Base-by-base conservation (phyloP, 2,113 vertebrate genomes). In the Macrotus californicus region DNA sequence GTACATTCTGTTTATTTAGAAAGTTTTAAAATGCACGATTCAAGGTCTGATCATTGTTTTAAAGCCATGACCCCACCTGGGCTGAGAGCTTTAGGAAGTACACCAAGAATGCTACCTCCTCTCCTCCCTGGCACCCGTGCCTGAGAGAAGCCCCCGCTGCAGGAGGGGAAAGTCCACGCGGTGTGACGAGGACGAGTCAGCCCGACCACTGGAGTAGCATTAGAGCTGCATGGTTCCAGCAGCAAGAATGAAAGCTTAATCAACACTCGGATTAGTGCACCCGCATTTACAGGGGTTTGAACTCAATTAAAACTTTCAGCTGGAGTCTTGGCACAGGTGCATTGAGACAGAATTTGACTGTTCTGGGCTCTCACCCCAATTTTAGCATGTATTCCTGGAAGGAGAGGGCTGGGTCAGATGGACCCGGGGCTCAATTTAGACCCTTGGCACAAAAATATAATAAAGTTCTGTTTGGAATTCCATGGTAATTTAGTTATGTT, bases 251-350 rank as follows among this genome's bases (percentile, higher is more conserved):
- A 88, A 97, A 94, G 91, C 88, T 96, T 97, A 91, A 87, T 94
- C 96, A 96, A 94, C 48, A 91, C 93, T 97, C 15, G 2, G 73
- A 94, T 96, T 96, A 96, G 77, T 31, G 64, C 75, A 91, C 82
- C 82, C 41, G 61, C 43, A n/a, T 83, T 97, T 95, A 95, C 26
- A 95, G 36, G 82, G 56, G 73, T 82, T 92, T 96, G 95, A 96
- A 96, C 94, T 95, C 95, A 97, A 96, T 97, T 96, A 97, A 96
- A 96, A 94, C 24, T 91, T 95, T 96, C 96, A 97, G 79, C 94
- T 88, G 79, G 76, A 97, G 94, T 96, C 79, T 91, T 97, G 95
- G 94, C 95, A 88, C 73, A 94, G 56, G 64, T 72, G 56, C 43
- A 48, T 66, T 89, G 82, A 96, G 91, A 94, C 82, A 96, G 76